Evolutionary conservation across 2,888 invertebrate species (phyloP).

Genomic region (Parnassius orleans): DNA sequence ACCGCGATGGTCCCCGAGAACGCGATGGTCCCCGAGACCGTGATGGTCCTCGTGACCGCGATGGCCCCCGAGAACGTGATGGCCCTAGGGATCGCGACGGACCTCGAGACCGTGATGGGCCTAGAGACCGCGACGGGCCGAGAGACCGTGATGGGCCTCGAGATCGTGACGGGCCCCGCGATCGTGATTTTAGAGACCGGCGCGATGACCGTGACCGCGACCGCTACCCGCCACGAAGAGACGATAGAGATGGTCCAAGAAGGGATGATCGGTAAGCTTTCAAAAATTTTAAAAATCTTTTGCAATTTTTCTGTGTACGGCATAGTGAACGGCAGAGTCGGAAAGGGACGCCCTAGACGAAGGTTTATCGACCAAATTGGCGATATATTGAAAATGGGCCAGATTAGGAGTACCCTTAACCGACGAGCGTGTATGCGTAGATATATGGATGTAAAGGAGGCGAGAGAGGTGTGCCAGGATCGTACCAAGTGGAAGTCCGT

Average conservation of each 20-base stretch:
- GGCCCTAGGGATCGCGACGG: conserved; percentile 19
- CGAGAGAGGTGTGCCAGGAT: too few species aligned
- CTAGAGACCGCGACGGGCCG: conserved; percentile 43
- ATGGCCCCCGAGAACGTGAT: conserved; percentile 10
- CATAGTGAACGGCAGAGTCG: too few species aligned
- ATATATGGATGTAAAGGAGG: too few species aligned
- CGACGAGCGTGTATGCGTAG: too few species aligned
- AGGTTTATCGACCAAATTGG: too few species aligned
- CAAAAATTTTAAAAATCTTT: too few species aligned
- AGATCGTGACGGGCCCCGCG: conserved; percentile 33
- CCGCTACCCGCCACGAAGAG: conserved; percentile 33
- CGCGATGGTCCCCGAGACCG: conserved; percentile 27
- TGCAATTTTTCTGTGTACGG: too few species aligned
- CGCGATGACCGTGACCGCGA: conserved; percentile 47
- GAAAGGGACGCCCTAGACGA: too few species aligned
- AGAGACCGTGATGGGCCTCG: conserved; percentile 39
- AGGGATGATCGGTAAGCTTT: conserved; percentile 56
- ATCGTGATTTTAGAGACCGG: conserved; percentile 44
- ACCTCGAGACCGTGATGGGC: conserved; percentile 32
- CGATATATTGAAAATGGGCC: too few species aligned
- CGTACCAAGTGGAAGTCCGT: too few species aligned
- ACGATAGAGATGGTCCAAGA: conserved; percentile 48
- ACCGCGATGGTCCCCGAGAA: conserved; percentile 35
- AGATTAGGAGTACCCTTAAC: too few species aligned
- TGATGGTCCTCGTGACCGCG: conserved; percentile 25